Percentiles rank a stretch among this genome's conserved stretches.
Evolutionary conservation across 1,140 invertebrate genomes (phyloP).

Genomic region (Hylyphantes graminicola): DNA sequence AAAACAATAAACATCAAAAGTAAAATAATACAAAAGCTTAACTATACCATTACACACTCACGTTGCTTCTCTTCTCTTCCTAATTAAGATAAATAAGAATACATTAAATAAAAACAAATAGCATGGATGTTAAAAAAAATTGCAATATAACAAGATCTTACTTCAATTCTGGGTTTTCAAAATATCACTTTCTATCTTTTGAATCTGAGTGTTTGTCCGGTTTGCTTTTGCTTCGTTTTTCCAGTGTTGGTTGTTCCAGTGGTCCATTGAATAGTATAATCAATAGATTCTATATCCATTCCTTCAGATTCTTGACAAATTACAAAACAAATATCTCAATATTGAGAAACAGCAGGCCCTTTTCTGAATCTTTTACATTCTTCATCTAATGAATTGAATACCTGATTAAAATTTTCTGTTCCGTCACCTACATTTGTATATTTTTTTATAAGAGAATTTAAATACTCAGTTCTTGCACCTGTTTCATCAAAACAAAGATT

Average conservation of each 20-base stretch:
- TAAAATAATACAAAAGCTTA: background rate
- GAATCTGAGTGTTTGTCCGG: slow-evolving; percentile 57
- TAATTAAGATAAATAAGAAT: slow-evolving; percentile 12
- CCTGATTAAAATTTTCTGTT: slow-evolving; percentile 12
- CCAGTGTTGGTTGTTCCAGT: slow-evolving; percentile 73
- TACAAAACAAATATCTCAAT: slow-evolving; percentile 5
- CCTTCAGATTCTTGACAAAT: slow-evolving; percentile 12
- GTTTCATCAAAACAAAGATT: slow-evolving; percentile 39
- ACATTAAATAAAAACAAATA: background rate
- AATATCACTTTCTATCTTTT: slow-evolving; percentile 67
- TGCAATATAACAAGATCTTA: background rate
- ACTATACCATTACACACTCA: slow-evolving; percentile 5
- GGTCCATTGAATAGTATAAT: slow-evolving; percentile 25
- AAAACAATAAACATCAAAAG: background rate
- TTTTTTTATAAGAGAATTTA: background rate
- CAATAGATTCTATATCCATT: slow-evolving; percentile 27
- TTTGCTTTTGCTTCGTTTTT: slow-evolving; percentile 67
- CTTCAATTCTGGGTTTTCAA: slow-evolving; percentile 67
- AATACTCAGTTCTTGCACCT: slow-evolving; percentile 22
- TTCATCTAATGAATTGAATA: slow-evolving; percentile 21
- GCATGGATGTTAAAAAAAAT: background rate
- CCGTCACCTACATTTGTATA: slow-evolving; percentile 26
- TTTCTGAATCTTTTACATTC: slow-evolving; percentile 12
- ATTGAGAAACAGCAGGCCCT: slow-evolving; percentile 1
- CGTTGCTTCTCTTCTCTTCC: slow-evolving; percentile 27